phyloP scores from a whole-genome alignment of 2,888 invertebrate genomes.

The Spilarctia lutea region DNA sequence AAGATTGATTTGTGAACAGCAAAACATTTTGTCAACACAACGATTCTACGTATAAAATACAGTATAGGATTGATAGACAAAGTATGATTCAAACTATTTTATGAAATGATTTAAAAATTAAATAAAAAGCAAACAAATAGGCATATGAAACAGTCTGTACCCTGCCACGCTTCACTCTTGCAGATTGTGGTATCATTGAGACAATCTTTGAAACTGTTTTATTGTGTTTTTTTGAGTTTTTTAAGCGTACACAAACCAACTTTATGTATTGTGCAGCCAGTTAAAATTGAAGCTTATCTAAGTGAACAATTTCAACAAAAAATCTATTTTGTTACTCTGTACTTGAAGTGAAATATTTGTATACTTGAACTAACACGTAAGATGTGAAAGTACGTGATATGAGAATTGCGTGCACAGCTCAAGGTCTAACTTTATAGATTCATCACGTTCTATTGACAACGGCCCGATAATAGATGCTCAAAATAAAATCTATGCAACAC shows the following conservation, averaged over 20 bases:
- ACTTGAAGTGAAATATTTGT: neutral
- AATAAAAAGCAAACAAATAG: no score
- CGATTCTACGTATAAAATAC: neutral
- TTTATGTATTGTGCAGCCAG: no score
- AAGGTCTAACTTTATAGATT: slow-evolving; percentile 28
- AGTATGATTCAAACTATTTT: neutral
- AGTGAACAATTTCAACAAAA: neutral
- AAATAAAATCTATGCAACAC: neutral
- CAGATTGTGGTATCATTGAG: no score
- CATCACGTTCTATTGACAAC: slow-evolving; percentile 40
- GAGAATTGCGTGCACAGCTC: slow-evolving; percentile 15
- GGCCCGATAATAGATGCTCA: slow-evolving; percentile 31
- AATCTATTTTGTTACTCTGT: neutral
- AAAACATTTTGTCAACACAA: neutral
- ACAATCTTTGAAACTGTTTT: no score
- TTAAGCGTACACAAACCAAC: no score
- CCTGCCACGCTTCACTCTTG: no score
- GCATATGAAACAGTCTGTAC: no score
- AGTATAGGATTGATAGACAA: neutral
- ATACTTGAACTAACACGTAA: slow-evolving; percentile 10
- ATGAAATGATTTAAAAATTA: no score
- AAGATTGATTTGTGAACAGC: neutral
- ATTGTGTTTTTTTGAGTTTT: no score
- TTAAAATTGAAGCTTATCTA: no score
- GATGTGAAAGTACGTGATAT: slow-evolving; percentile 31